A percentile compares a stretch with the other conserved stretches of the same genome.
These are phyloP conservation scores for Oryctolagus cuniculus DNA, from an alignment of 2,113 vertebrate species.

Conservation along the genomic window DNA sequence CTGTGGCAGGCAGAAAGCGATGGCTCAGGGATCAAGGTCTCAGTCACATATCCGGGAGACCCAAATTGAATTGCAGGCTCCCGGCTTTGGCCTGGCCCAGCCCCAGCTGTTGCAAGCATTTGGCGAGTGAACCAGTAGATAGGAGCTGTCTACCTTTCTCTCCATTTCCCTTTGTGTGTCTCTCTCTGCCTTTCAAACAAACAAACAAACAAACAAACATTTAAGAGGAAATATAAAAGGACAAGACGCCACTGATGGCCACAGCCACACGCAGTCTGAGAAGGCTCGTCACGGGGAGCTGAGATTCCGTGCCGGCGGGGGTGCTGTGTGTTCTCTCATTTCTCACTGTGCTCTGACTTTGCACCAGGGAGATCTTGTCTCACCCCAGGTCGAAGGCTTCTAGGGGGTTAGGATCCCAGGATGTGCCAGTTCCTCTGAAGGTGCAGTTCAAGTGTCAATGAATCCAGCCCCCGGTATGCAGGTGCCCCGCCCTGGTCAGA, in stretches of 20 bases:
- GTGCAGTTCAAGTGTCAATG: neutral
- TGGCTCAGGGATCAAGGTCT: no score
- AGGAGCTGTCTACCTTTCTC: no score
- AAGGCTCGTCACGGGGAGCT: neutral
- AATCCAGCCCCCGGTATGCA: neutral
- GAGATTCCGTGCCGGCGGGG: neutral
- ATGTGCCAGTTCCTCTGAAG: neutral
- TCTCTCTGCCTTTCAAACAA: no score
- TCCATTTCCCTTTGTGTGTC: no score
- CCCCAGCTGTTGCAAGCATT: no score
- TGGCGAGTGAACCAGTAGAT: no score
- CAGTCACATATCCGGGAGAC: no score
- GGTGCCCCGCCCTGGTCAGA: neutral
- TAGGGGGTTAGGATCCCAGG: neutral
- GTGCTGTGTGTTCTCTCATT: neutral
- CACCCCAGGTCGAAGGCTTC: neutral
- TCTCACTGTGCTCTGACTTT: neutral
- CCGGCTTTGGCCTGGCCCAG: no score
- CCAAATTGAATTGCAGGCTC: no score
- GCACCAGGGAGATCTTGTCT: neutral
- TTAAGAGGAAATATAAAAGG: neutral
- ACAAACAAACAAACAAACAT: no score
- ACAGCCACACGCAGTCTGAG: neutral
- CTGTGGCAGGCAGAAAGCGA: no score
- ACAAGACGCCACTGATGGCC: neutral